Conservation (phyloP, 2,113 vertebrate genomes). For the Cyphomyrus plagiostoma region DNA sequence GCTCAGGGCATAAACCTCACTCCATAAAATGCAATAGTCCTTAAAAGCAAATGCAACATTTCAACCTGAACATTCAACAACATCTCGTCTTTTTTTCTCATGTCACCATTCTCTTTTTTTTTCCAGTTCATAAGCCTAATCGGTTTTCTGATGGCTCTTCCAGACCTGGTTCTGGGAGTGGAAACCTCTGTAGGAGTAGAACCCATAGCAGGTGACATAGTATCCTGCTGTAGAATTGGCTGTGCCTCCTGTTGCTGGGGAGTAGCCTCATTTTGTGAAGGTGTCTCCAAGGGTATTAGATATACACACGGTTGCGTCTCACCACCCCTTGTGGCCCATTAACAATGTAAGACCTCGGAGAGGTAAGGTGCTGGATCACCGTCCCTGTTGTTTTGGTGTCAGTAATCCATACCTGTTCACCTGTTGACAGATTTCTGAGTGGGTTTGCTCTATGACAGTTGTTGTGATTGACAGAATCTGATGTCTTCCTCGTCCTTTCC, state of each 20-base stretch:
- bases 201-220: too few species aligned
- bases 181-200: too few species aligned
- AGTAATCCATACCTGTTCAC: constrained; percentile 2
- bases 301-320: neutral
- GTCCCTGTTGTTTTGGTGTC: neutral
- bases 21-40: neutral
- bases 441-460: neutral
- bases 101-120: too few species aligned
- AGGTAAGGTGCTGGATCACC: neutral
- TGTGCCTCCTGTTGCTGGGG: neutral
- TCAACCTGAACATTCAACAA: neutral
- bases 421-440: neutral
- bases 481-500: neutral
- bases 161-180: too few species aligned
- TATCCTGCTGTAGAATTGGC: neutral
- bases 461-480: constrained; percentile 4
- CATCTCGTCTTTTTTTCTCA: neutral
- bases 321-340: neutral
- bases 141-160: neutral
- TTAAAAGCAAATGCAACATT: neutral
- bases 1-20: neutral
- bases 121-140: neutral
- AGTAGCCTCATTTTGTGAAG: neutral
- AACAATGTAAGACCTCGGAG: neutral
- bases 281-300: neutral